phyloP scores from a whole-genome alignment of 2,113 vertebrate species.

The Setophaga kirtlandii region DNA sequence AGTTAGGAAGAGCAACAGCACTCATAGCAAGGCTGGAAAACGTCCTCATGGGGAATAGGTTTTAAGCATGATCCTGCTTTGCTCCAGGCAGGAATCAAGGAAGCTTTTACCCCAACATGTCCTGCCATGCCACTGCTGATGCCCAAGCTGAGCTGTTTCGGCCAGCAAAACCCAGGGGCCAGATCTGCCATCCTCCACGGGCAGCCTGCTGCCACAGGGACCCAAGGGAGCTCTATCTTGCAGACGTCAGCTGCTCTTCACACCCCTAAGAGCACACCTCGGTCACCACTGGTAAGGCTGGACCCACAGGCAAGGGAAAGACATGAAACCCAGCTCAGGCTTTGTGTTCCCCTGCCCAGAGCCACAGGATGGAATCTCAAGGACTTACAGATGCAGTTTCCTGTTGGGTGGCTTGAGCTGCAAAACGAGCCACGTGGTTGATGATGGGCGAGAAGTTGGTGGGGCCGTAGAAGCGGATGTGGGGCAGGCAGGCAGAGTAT shows the following conservation, averaged over 20 bases:
- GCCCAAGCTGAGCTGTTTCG: not conserved
- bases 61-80: not conserved
- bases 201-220: not conserved
- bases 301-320: not conserved
- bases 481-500: conserved; percentile 92
- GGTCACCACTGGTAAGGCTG: not conserved
- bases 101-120: not conserved
- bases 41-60: not conserved
- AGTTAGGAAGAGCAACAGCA: not conserved
- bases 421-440: conserved; percentile 94
- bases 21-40: not conserved
- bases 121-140: not conserved
- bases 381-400: conserved; percentile 86
- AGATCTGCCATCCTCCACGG: not conserved
- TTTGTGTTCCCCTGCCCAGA: not conserved
- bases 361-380: rapidly evolving
- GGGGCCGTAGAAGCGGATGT: conserved; percentile 96
- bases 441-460: conserved; percentile 97
- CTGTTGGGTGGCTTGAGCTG: conserved; percentile 91
- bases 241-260: not conserved
- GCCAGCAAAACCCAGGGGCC: not conserved
- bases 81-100: not conserved
- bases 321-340: not conserved
- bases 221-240: not conserved
- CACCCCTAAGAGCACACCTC: not conserved